Evolutionary conservation across 2,797 vertebrate genomes (phyloP).

Genomic region (Moxostoma hubbsi): DNA sequence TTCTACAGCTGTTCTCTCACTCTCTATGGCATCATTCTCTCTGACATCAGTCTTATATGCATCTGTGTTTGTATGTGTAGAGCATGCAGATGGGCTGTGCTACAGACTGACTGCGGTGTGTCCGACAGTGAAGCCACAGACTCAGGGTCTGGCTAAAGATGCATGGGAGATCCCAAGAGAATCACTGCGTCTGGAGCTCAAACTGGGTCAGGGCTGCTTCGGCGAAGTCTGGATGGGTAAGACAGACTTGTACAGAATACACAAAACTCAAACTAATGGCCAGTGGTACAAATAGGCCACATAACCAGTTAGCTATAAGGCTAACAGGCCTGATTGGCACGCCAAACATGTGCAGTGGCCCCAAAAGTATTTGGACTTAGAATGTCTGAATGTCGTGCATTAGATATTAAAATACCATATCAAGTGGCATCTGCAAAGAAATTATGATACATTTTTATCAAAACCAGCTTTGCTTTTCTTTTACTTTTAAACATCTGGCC

Average conservation of each 20-base stretch:
- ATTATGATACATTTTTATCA: too few species aligned
- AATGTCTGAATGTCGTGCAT: too few species aligned
- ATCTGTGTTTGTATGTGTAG: conserved; percentile 67
- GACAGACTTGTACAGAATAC: conserved; percentile 52
- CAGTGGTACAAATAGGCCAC: background rate
- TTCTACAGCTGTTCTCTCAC: background rate
- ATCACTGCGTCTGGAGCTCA: conserved; percentile 92
- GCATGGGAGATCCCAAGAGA: conserved; percentile 98
- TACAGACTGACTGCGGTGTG: conserved; percentile 94
- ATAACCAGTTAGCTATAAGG: background rate
- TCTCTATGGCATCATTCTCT: background rate
- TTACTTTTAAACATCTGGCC: too few species aligned
- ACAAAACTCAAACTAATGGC: background rate
- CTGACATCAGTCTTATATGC: conserved; percentile 21
- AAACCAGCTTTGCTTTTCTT: too few species aligned
- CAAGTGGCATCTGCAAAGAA: too few species aligned
- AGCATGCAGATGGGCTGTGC: conserved; percentile 95
- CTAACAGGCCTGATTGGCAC: background rate
- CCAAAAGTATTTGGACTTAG: too few species aligned
- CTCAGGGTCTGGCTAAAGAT: conserved; percentile 95
- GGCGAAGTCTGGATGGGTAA: conserved; percentile 99
- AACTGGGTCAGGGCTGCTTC: conserved; percentile 97
- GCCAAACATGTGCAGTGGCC: background rate
- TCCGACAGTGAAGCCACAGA: conserved; percentile 97
- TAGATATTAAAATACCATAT: too few species aligned